Percentiles rank a stretch among this genome's conserved stretches.
phyloP scores from a whole-genome alignment of 2,797 vertebrate genomes.

The Lepus oiostolus region DNA sequence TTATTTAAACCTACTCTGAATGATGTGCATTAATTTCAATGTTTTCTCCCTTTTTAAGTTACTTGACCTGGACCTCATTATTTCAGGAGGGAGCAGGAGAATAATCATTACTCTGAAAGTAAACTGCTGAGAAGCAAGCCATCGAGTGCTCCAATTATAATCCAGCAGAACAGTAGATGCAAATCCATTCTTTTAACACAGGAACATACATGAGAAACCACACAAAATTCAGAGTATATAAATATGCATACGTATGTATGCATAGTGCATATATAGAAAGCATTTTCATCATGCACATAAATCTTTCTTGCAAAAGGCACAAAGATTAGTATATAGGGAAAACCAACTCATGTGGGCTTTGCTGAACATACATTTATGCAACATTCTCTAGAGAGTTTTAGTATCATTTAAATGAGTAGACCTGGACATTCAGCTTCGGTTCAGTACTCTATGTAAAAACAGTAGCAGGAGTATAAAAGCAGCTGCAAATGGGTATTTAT shows the following conservation, averaged over 20 bases:
- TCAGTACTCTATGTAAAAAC: neutral
- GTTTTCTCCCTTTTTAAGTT: constrained; percentile 45
- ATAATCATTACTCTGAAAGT: neutral
- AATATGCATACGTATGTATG: neutral
- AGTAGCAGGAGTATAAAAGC: neutral
- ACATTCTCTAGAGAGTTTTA: neutral
- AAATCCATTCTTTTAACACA: neutral
- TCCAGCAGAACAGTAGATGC: neutral
- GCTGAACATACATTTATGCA: neutral
- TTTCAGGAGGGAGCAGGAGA: neutral
- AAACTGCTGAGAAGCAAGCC: neutral
- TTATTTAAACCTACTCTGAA: constrained; percentile 59
- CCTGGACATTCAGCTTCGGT: neutral
- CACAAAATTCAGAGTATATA: neutral
- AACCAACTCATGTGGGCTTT: neutral
- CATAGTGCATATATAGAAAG: neutral
- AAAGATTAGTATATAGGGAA: neutral
- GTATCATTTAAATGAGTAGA: constrained; percentile 26
- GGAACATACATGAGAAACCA: too few relatives aligned
- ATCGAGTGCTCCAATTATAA: neutral
- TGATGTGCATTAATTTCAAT: constrained; percentile 50
- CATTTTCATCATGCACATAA: neutral
- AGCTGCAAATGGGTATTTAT: neutral
- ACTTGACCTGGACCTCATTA: constrained; percentile 47
- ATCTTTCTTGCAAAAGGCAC: neutral